Percentiles rank a stretch among this genome's conserved stretches.
phyloP scores from a whole-genome alignment of 1,140 invertebrate genomes.

The Trichomalopsis sarcophagae region DNA sequence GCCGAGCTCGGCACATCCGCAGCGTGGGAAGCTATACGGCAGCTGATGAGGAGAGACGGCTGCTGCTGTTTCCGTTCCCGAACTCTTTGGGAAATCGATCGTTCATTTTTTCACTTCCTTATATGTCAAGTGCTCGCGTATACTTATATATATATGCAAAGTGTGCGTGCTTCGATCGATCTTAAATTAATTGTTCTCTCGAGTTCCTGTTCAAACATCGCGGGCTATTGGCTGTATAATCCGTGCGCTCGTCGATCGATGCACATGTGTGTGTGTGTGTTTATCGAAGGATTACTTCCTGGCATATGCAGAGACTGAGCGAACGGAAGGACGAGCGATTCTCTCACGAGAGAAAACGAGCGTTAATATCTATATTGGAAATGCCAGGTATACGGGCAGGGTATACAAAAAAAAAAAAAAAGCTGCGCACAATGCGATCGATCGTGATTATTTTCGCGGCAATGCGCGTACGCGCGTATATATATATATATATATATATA shows the following conservation, averaged over 20 bases:
- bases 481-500: too few relatives aligned
- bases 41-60: slow-evolving; percentile 72
- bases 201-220: slow-evolving; percentile 68
- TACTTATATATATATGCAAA: slow-evolving; percentile 49
- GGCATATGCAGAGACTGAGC: background rate
- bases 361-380: slow-evolving; percentile 10
- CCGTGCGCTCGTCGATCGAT: background rate
- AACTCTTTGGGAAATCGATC: slow-evolving; percentile 49
- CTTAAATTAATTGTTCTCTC: slow-evolving; percentile 67
- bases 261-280: background rate
- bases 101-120: slow-evolving; percentile 60
- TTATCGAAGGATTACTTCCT: slow-evolving; percentile 4
- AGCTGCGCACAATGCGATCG: background rate
- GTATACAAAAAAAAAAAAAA: background rate
- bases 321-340: slow-evolving; percentile 10
- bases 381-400: background rate
- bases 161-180: background rate
- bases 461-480: background rate
- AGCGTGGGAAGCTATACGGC: slow-evolving; percentile 74
- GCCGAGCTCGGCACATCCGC: slow-evolving; percentile 56
- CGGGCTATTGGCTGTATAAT: slow-evolving; percentile 7
- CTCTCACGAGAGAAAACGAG: slow-evolving; percentile 20
- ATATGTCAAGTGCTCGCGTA: slow-evolving; percentile 46
- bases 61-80: slow-evolving; percentile 54
- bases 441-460: slow-evolving; percentile 8